Evolutionary conservation across 92 coral and sea anemone species (phyloP), one percentile per base, ranked within the genome.

Genomic region (Porites lobata): DNA sequence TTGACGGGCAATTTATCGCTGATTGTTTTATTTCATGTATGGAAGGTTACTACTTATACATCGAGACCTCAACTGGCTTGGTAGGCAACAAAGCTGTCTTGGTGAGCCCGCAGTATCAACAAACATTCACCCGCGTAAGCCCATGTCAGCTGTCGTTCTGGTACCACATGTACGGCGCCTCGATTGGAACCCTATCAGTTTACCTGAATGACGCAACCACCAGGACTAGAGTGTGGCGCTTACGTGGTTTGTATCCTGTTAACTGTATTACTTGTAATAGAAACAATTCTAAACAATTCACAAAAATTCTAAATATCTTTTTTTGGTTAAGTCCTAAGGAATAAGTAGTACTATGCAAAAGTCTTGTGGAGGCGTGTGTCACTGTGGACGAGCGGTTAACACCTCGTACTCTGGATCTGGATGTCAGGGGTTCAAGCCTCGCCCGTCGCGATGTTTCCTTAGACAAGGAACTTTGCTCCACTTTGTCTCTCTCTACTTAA

Each of bases 21-120:
- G 14, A 52, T 18, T 73, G 57, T 52, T 5, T 0, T 50, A 18
- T 24, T 21, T 15, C 14, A 11, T 63, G 76, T 59, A 24, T 56
- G 4, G 9, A 56, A 97, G 99, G 99, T 18, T 89, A 95, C 83
- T 97, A 94, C 79, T 72, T 92, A 76, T 97, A 95, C 76, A 92
- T 96, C 75, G 98, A 96, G 92, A 96, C 96, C 59, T 94, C 94
- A 20, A 95, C 98, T 9, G 99, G 99, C 11, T 72, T 88, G 9
- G 87, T 94, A 8, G 99, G 99, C 18, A 86, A 89, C 81, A 86
- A 82, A 78, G 99, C 99, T 22, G 92, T 95, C 24, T 90, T 97
- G 9, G 79, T 88, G 62, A 97, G 99, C 76, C 98, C 99, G 6
- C 89, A 82, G 71, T 94, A 68, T 88, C 98, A 95, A 67, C 87